Percentiles rank a stretch among this genome's conserved stretches.
phyloP scores from a whole-genome alignment of 2,113 vertebrate genomes.

The Axis porcinus region DNA sequence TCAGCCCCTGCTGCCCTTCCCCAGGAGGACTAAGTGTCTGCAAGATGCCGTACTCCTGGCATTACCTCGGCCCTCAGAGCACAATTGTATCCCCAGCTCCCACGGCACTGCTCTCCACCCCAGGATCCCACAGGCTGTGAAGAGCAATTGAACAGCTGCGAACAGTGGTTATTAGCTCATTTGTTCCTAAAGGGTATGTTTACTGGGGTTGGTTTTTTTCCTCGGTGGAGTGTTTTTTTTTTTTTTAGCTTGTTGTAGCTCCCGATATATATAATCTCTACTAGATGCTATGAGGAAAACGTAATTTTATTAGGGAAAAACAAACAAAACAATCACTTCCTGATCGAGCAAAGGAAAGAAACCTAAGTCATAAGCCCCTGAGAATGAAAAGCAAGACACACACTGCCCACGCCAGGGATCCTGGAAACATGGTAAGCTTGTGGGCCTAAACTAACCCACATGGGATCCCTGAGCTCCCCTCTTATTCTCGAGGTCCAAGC shows the following conservation, averaged over 20 bases:
- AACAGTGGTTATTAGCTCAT: slow-evolving; percentile 53
- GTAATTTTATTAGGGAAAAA: slow-evolving; percentile 49
- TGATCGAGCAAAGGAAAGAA: not conserved
- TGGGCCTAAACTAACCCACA: not conserved
- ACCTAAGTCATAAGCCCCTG: not conserved
- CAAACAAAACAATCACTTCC: slow-evolving; percentile 8
- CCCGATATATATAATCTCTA: slow-evolving; percentile 39
- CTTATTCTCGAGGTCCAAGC: not conserved
- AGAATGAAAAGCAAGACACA: not conserved
- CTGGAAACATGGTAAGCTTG: not conserved
- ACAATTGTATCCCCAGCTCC: not conserved
- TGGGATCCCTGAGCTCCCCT: not conserved
- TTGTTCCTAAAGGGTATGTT: slow-evolving; percentile 59
- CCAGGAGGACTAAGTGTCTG: not conserved
- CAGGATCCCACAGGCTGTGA: not conserved
- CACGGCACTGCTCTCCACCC: not conserved
- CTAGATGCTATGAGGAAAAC: slow-evolving; percentile 42
- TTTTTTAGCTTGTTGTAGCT: slow-evolving; percentile 45
- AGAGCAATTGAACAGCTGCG: slow-evolving; percentile 15
- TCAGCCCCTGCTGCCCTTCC: not conserved
- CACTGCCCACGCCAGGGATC: not conserved
- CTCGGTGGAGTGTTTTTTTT: not conserved
- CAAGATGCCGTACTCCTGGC: not conserved
- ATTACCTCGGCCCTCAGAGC: not conserved
- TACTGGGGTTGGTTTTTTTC: not conserved